Percentiles rank a stretch among this genome's conserved stretches.
These are phyloP conservation scores for Panthera leo DNA, from an alignment of 2,113 vertebrate genomes.

Conservation along the genomic window DNA sequence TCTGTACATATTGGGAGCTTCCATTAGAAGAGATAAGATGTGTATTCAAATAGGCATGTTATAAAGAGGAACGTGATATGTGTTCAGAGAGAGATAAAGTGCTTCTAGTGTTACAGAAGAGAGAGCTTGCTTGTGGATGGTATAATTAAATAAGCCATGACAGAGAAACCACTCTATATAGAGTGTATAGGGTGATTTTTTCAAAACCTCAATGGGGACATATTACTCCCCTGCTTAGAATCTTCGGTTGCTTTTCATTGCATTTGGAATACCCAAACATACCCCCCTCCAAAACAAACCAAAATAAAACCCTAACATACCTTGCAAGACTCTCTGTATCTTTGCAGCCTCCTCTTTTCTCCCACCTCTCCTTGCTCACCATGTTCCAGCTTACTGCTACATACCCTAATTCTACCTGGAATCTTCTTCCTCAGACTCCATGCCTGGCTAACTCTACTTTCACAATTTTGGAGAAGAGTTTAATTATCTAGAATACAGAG, in stretches of 20 bases:
- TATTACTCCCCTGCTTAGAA: background rate
- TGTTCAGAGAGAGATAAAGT: background rate
- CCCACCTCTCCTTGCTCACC: background rate
- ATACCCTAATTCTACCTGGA: background rate
- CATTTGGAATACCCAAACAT: background rate
- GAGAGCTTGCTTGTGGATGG: background rate
- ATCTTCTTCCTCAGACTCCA: background rate
- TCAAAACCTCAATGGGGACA: background rate
- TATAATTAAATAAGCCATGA: background rate
- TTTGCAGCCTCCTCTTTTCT: background rate
- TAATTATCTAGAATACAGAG: background rate
- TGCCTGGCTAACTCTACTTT: background rate
- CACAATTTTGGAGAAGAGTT: background rate
- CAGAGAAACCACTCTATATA: background rate
- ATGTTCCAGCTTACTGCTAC: background rate
- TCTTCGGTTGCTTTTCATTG: background rate
- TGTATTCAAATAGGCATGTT: background rate
- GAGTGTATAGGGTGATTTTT: background rate
- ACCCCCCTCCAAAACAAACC: background rate
- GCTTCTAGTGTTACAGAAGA: background rate
- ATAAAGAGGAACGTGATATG: background rate
- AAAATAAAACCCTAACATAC: background rate
- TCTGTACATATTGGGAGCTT: background rate
- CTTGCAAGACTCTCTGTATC: background rate
- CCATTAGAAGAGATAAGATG: background rate